Evolutionary conservation across 2,113 vertebrate species (phyloP), one percentile per base, ranked within the genome.

Genomic region (Struthidea cinerea): DNA sequence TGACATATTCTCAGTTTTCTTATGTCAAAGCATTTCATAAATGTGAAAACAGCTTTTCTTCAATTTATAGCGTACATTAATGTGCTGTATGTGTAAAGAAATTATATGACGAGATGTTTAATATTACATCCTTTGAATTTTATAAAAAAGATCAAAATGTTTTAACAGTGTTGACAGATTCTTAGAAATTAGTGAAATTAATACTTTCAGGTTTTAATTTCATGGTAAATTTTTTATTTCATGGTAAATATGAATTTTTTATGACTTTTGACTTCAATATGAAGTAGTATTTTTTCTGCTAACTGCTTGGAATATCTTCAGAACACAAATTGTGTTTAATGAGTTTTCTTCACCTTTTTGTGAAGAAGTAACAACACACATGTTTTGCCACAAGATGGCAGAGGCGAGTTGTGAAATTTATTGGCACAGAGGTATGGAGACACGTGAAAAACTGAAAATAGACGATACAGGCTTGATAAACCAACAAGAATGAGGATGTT

Each of bases 361-460:
- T 33, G 47, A 33, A 7, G n/a, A 41, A 7, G 5, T 41, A 63
- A 16, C 1, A 16, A 67, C 15, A 12, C 19, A 19, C 2, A 0
- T 10, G 17, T 70, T 68, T 67, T 6, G 56, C 96, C 98, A 98
- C 96, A 87, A 65, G 97, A 95, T 98, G 98, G 98, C 98, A 98
- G 92, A 92, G 93, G 73, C 12, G 77, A 96, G 95, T 94, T 95
- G 85, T 59, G 83, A 69, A 96, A 95, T 35, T 61, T 50, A 11
- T 10, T 6, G 44, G 19, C 12, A 23, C 44, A 73, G 32, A 0
- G 8, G 4, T 13, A 4, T 5, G 19, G 17, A 33, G 16, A 6
- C 24, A 7, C 5, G 1, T 26, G 41, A 47, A 70, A 93, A 90
- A 93, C 57, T 80, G 74, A 35, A 79, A 94, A 65, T 9, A 76